Evolutionary conservation across 2,797 vertebrate species (phyloP), one percentile per base, ranked within the genome.

Genomic region (Siniperca obscura): DNA sequence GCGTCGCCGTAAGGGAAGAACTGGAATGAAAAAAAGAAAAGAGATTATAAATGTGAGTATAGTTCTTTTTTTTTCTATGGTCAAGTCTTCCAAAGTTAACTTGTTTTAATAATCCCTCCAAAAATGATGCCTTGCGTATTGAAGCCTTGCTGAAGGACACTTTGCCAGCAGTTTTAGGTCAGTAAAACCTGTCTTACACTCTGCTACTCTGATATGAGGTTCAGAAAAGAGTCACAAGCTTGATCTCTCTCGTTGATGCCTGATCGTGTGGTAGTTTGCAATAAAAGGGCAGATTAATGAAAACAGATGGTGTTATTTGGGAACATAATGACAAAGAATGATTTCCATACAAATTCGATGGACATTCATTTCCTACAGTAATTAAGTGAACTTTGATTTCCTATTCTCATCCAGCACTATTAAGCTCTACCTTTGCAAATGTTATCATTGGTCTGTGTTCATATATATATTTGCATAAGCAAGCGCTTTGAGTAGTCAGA

Each of bases 1-100:
- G 98, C 98, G 7, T 99, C 98, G 13, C 98, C 98, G 0, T 99
- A 99, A 0, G 98, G 98, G 86, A 99, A 99, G 92, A 99, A 99
- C 98, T 99, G 88, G 30, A 86, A 83, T 3, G 36, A 76, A 80
- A 88, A 1, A 86, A 25, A 1, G 84, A 55, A 44, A 64, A 50
- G n/a, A 53, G 6, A 12, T 50, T 10, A 19, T 14, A 44, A 50
- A 46, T 2, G 17, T 19, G 1, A 46, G 6, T 19, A 0, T 21
- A 1, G 7, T 3, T 59, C 7, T 11, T 17, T 22, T 22, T 46
- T 1, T 73, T 0, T 52, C 38, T 3, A 27, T 8, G 21, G 6
- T 40, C n/a, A 34, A 40, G 56, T 22, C n/a, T 50, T 53, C 36
- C 14, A 56, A 44, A 52, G 44, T 7, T 12, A 25, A 13, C 22